A percentile compares a stretch with the other conserved stretches of the same genome.
Evolutionary conservation across 2,113 vertebrate genomes (phyloP).

Genomic region (Microcebus murinus): DNA sequence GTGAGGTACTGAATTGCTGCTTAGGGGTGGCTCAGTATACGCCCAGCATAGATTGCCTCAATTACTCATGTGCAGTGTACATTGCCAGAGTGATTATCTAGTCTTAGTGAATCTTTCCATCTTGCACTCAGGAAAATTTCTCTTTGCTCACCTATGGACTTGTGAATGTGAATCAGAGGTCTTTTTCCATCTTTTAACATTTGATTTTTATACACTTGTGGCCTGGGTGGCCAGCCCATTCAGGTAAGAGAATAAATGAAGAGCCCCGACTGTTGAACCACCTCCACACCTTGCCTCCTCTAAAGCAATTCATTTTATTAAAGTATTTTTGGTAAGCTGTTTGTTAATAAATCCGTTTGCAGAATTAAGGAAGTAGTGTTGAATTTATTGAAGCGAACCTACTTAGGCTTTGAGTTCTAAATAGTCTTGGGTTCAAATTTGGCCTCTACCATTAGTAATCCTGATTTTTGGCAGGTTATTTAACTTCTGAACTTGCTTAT

Average conservation of each 20-base stretch:
- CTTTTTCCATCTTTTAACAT: conserved; percentile 14
- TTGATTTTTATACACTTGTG: background rate
- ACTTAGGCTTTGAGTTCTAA: conserved; percentile 5
- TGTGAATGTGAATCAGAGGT: background rate
- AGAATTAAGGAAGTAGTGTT: background rate
- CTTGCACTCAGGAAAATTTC: background rate
- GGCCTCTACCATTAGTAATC: background rate
- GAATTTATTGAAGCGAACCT: conserved; percentile 30
- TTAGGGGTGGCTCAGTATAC: background rate
- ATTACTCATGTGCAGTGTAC: background rate
- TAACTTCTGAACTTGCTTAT: conserved; percentile 33
- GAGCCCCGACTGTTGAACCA: background rate
- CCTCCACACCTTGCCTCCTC: background rate
- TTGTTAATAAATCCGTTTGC: conserved; percentile 2
- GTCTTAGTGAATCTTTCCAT: background rate
- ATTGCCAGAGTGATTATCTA: background rate
- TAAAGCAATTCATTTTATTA: background rate
- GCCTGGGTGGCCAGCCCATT: background rate
- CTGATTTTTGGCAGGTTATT: background rate
- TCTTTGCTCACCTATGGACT: background rate
- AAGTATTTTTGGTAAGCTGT: background rate
- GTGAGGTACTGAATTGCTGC: conserved; percentile 24
- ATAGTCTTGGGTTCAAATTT: background rate
- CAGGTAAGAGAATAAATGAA: conserved; percentile 31
- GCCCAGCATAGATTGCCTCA: background rate